These are phyloP conservation scores for Conomelus anceps DNA, from an alignment of 2,888 invertebrate genomes.

Conservation along the genomic window DNA sequence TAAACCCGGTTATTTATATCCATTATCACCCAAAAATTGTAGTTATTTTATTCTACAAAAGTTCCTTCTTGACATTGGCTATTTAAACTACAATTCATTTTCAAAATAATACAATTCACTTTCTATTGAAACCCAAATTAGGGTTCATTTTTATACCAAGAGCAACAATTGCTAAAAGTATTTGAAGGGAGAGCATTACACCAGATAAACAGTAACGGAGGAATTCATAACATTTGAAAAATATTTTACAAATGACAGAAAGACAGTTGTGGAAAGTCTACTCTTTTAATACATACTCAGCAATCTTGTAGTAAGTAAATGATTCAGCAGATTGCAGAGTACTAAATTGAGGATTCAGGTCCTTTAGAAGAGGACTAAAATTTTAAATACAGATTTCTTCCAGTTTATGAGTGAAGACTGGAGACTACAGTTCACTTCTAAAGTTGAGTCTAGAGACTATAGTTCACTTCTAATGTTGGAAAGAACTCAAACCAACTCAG, in stretches of 20 bases:
- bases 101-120: not conserved
- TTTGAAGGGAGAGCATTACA: not conserved
- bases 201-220: not conserved
- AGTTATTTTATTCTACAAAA: not conserved
- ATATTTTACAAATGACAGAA: not conserved
- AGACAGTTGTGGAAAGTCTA: not conserved
- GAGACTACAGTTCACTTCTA: too few relatives aligned
- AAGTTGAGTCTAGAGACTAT: too few relatives aligned
- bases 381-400: too few relatives aligned
- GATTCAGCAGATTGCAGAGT: too few relatives aligned
- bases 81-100: not conserved
- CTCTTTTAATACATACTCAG: not conserved
- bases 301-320: not conserved
- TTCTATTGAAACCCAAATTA: not conserved
- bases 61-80: not conserved
- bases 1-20: not conserved
- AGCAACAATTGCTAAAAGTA: not conserved
- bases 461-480: too few relatives aligned
- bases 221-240: not conserved
- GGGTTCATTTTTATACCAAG: too few relatives aligned
- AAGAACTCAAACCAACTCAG: too few relatives aligned
- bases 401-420: too few relatives aligned
- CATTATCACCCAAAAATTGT: not conserved
- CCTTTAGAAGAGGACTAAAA: too few relatives aligned
- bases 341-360: too few relatives aligned